A percentile compares a stretch with the other conserved stretches of the same genome.
Evolutionary conservation across 2,113 vertebrate species (phyloP).

Genomic region (Castor canadensis): DNA sequence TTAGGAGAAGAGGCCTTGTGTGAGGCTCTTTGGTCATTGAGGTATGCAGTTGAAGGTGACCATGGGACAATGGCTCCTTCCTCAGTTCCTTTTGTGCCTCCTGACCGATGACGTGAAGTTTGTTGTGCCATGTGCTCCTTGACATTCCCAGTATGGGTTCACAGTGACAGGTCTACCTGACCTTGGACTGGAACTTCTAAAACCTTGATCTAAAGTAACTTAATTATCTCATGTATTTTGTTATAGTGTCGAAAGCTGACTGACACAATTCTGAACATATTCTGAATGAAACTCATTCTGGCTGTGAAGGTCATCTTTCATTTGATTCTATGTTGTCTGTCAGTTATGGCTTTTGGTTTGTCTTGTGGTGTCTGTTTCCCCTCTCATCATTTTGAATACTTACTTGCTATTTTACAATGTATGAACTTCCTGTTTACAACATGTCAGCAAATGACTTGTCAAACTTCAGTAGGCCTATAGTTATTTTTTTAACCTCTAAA

Average conservation of each 20-base stretch:
- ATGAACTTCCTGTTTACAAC: not conserved
- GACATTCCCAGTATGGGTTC: not conserved
- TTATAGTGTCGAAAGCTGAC: not conserved
- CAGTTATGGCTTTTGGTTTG: not conserved
- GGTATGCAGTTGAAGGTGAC: not conserved
- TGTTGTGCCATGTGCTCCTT: not conserved
- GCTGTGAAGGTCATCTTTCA: constrained; percentile 7
- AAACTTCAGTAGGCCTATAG: not conserved
- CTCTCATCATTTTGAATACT: not conserved
- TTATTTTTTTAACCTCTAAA: constrained; percentile 35
- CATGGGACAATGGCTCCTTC: too few relatives aligned
- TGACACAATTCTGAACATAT: not conserved
- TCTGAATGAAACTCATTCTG: constrained; percentile 25
- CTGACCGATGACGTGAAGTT: not conserved
- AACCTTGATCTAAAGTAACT: not conserved
- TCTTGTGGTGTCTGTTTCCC: not conserved
- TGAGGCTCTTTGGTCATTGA: not conserved
- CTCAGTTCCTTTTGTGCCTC: not conserved
- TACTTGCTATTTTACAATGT: not conserved
- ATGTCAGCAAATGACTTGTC: constrained; percentile 8
- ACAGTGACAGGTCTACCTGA: too few relatives aligned
- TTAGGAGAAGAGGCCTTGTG: not conserved
- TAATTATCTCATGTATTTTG: not conserved
- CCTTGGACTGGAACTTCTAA: not conserved
- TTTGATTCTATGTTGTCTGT: not conserved